Evolutionary conservation across 37 sponge, comb jelly and placozoan genomes (phyloP), one percentile per base, ranked within the genome.

Genomic region (Agelas oroides): DNA sequence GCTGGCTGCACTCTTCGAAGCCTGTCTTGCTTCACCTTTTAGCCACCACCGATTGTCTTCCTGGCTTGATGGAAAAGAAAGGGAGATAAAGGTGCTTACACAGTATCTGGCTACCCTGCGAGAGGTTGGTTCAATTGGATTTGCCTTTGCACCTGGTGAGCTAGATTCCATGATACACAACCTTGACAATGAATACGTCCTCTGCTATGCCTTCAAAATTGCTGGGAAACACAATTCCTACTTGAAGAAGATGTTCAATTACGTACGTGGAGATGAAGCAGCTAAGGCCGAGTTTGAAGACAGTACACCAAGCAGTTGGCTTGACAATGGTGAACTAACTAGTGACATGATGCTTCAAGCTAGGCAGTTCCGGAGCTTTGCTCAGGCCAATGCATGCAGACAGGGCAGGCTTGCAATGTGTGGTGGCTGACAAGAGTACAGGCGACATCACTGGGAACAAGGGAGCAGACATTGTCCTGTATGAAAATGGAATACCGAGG

Each of bases 131-230:
- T 53, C 32, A 1, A 59, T 67, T 53, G 35, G 56, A 21, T 53
- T 57, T 15, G 69, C 2, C 1, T 54, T 53, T 69, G 1, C n/a
- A 11, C 28, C 68, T 14, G 36, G 35, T 66, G 53, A 37, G 27
- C 25, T 73, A 0, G 31, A 52, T 46, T 14, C 59, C 5, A 5
- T 38, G 12, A 32, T 68, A 1, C 68, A 24, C 31, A 40, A 68
- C 41, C 2, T 70, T 19, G 36, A 84, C 31, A 12, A 67, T 40
- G 65, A 80, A 8, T 38, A 75, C 53, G 68, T 84, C 6, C 25
- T 84, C 17, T 65, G 77, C 70, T 84, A 75, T 64, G 77, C 37
- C 46, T 84, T 84, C 65, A 62, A 75, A 6, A 77, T 84, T 13
- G 16, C 68, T 65, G n/a, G 12, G 39, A 37, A 75, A 13, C 15